These are phyloP conservation scores for Pocillopora meandrina DNA, from an alignment of 92 coral and sea anemone species.

Conservation along the genomic window DNA sequence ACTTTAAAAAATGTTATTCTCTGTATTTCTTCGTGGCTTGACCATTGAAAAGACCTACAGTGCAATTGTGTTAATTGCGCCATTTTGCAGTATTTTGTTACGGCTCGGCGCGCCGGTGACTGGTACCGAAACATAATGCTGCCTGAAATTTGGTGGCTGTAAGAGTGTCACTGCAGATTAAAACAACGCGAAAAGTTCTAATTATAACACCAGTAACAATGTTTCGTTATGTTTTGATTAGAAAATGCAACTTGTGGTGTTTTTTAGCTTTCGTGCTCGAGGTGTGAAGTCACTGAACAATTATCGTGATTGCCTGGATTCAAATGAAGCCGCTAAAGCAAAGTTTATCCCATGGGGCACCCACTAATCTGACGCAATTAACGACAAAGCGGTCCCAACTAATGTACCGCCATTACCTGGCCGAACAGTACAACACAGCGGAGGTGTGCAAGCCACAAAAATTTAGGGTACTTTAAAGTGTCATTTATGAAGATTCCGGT, in stretches of 20 bases:
- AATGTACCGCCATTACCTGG: constrained; percentile 12
- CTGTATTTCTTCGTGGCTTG: background rate
- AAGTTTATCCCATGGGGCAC: constrained; percentile 10
- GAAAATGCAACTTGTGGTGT: background rate
- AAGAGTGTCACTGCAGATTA: too few relatives aligned
- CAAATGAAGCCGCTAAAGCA: constrained; percentile 8
- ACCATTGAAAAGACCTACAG: background rate
- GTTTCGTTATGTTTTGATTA: too few relatives aligned
- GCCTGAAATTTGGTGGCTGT: background rate
- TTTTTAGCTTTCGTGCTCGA: constrained; percentile 36
- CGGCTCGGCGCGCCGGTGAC: background rate
- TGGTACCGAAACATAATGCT: background rate
- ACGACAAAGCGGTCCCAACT: constrained; percentile 3
- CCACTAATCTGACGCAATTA: constrained; percentile 22
- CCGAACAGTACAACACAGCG: background rate
- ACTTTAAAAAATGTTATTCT: background rate
- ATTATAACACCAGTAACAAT: too few relatives aligned
- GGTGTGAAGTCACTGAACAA: constrained; percentile 5
- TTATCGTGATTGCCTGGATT: constrained; percentile 11
- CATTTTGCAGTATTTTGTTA: background rate
- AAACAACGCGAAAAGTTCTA: too few relatives aligned
- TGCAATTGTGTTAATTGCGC: constrained; percentile 1
- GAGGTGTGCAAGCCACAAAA: background rate
- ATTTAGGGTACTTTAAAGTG: background rate
- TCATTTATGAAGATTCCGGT: background rate